Evolutionary conservation across 2,113 vertebrate species (phyloP), one percentile per base, ranked within the genome.

Genomic region (Psammodynastes pulverulentus): DNA sequence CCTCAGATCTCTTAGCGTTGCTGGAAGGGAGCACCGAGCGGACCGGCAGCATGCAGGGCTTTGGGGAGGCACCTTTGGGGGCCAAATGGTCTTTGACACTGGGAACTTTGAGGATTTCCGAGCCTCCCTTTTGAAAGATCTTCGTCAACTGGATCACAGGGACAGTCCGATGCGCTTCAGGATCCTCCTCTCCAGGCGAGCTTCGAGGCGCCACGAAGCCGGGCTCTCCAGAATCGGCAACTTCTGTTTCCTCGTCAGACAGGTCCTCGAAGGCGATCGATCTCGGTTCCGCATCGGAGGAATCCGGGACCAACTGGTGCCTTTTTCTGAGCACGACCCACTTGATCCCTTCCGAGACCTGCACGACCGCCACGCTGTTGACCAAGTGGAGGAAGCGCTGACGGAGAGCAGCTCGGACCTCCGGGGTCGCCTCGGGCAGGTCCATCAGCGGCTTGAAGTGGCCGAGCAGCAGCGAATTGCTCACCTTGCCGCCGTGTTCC

Each of bases 301-400:
- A 21, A 7, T 43, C 72, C 34, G 7, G 34, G 34, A 19, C 49
- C 58, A 48, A 5, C 29, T n/a, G 39, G 86, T 95, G 95, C 9
- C 91, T 96, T 92, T 98, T 98, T 94, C 29, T 97, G 13, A 99
- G 93, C 1, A 98, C 97, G 6, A 98, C 97, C 58, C 97, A 98
- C 79, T 97, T 98, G 93, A 93, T 94, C 0, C 97, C 98, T 43
- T 98, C 98, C 39, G 98, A 91, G 13, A 98, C 98, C 92, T 97
- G 98, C n/a, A 98, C 98, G 58, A 97, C 94, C 0, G 98, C 98
- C 89, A 99, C 96, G 90, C 92, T 96, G 96, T 99, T 98, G 90
- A 99, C 97, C 21, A 97, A 97, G n/a, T 94, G 95, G 97, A 98
- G 98, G 95, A 99, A 99, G 4, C 97, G 96, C 67, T 98, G 98